Evolutionary conservation across 1,140 invertebrate genomes (phyloP).

Genomic region (Leptestheria dahalacensis): DNA sequence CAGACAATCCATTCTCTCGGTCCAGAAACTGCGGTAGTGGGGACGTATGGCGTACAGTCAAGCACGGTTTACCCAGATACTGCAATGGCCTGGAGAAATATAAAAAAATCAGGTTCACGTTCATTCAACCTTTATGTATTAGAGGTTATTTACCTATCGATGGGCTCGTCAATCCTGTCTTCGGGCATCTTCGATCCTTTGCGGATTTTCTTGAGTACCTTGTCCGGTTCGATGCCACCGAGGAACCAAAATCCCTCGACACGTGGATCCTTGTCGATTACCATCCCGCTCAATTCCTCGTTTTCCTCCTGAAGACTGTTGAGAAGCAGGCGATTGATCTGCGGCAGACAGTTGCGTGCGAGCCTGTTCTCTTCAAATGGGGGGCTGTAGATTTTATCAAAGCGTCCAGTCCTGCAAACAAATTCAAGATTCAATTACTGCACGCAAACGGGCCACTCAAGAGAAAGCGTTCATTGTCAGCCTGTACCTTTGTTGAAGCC

Average conservation of each 20-base stretch:
- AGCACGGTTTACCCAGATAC: constrained; percentile 42
- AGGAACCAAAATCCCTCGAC: constrained; percentile 63
- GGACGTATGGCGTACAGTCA: constrained; percentile 43
- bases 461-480: neutral
- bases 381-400: neutral
- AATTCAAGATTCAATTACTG: neutral
- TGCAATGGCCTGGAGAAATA: constrained; percentile 33
- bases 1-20: constrained; percentile 37
- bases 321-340: neutral
- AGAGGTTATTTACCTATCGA: constrained; percentile 35
- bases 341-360: neutral
- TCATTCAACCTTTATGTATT: neutral
- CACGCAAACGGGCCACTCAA: neutral
- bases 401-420: neutral
- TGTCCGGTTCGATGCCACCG: constrained; percentile 46
- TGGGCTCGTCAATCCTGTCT: constrained; percentile 31
- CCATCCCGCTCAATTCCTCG: constrained; percentile 16
- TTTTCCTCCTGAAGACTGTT: neutral
- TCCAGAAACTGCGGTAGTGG: constrained; percentile 46
- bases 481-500: neutral
- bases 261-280: constrained; percentile 53
- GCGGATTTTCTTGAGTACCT: constrained; percentile 29
- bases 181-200: constrained; percentile 13
- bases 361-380: neutral
- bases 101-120: neutral